Base-by-base conservation (phyloP, 2,113 vertebrate species). In the Vulpes ferrilata region DNA sequence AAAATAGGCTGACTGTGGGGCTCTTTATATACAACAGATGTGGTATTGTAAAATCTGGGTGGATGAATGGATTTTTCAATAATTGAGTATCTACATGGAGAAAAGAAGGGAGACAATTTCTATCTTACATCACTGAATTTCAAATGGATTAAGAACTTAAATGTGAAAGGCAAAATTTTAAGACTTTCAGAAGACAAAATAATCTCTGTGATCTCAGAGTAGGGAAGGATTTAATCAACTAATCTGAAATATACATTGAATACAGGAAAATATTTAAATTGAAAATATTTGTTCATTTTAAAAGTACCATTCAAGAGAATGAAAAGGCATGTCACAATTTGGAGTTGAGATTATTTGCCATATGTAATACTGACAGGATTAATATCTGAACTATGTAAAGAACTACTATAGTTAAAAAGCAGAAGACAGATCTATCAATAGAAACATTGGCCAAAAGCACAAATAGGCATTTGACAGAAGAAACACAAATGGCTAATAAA, bases 271-370 rank as follows among this genome's bases (percentile, higher is more conserved):
- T 27, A 67, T 90, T 80, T 25, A 78, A 88, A 91, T 32, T 79
- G 43, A 43, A 23, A 71, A 92, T 19, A 51, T 96, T 25, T 88
- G 25, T 84, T 94, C 35, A 71, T 94, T 96, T 96, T 38, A 84
- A 80, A 92, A 23, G 83, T 83, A 60, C 10, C 13, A 51, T 82
- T 79, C 17, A 38, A 38, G 57, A 80, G 85, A 89, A 62, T 51
- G 51, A 48, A 81, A 95, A 82, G 32, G 67, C 32, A 51, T n/a
- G 1, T 69, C 74, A 60, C n/a, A 93, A 82, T 3, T 53, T 76
- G 32, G 79, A n/a, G 48, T 74, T 64, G 43, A 83, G 55, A 62
- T 81, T 81, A 81, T 90, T 87, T 81, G 65, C 80, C 22, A 38
- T 67, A 65, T 65, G 32, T 80, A 90, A 86, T 60, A 67, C n/a